These are phyloP conservation scores for Epistrophella euchroma DNA, from an alignment of 2,888 invertebrate species.

Conservation along the genomic window DNA sequence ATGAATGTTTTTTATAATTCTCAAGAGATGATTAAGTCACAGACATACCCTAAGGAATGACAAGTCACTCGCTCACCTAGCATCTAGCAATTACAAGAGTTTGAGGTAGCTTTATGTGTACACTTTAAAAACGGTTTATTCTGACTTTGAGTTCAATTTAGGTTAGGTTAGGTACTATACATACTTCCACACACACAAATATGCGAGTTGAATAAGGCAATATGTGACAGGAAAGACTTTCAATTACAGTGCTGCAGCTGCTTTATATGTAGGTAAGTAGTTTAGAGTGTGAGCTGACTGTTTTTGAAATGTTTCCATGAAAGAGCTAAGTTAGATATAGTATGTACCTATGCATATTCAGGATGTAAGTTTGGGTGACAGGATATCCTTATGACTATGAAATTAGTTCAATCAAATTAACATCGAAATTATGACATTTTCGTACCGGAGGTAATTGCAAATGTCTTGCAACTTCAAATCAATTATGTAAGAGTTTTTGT, in stretches of 20 bases:
- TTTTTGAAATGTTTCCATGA: conserved; percentile 21
- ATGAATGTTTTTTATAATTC: neutral
- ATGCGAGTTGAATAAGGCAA: neutral
- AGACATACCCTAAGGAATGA: conserved; percentile 20
- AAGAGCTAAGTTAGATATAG: neutral
- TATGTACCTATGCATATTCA: neutral
- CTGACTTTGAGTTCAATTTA: conserved; percentile 19
- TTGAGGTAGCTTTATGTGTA: neutral
- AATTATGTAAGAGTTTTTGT: conserved; percentile 48
- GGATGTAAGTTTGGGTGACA: conserved; percentile 22
- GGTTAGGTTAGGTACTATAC: neutral
- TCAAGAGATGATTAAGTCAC: conserved; percentile 23
- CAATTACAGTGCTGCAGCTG: conserved; percentile 3
- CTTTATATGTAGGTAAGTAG: neutral
- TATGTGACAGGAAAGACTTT: conserved; percentile 22
- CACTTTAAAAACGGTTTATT: conserved; percentile 14
- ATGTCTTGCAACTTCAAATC: conserved; percentile 32
- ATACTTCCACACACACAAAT: neutral
- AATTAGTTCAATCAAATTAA: conserved; percentile 59
- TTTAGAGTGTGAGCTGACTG: conserved; percentile 1
- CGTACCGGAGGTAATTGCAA: conserved; percentile 33
- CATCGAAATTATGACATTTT: conserved; percentile 57
- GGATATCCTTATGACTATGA: conserved; percentile 53
- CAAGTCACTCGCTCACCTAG: conserved; percentile 25
- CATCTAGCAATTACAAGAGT: neutral